Evolutionary conservation across 92 coral and sea anemone genomes (phyloP).

Genomic region (Heliopora coerulea): DNA sequence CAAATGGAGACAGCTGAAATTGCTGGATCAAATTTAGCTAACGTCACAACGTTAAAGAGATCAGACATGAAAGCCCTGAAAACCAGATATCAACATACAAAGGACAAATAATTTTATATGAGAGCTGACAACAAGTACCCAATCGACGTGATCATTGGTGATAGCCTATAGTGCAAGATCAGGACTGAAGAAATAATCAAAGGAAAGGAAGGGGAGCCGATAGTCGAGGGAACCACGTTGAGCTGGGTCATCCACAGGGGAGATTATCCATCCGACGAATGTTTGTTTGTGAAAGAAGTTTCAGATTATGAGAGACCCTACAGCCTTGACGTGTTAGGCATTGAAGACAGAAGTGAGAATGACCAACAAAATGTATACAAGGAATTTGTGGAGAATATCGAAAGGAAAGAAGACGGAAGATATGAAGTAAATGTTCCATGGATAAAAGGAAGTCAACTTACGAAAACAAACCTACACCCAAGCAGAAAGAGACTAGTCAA

Average conservation of each 20-base stretch:
- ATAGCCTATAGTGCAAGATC: no score
- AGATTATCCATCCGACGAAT: not conserved
- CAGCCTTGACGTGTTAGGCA: slow-evolving; percentile 53
- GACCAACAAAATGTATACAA: slow-evolving; percentile 45
- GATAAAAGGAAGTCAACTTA: no score
- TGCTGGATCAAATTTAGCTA: slow-evolving; percentile 37
- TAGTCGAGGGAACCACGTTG: slow-evolving; percentile 49
- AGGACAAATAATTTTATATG: slow-evolving; percentile 51
- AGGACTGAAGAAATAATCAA: no score
- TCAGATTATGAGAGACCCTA: slow-evolving; percentile 36
- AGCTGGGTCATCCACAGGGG: slow-evolving; percentile 60
- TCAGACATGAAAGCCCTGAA: slow-evolving; percentile 50
- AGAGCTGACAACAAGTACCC: slow-evolving; percentile 18
- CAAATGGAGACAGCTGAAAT: slow-evolving; percentile 35
- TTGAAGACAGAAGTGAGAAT: slow-evolving; percentile 44
- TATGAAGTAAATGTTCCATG: slow-evolving; percentile 30
- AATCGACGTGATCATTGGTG: no score
- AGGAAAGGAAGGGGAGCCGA: slow-evolving; percentile 53
- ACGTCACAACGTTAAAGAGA: slow-evolving; percentile 42
- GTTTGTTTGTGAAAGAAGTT: slow-evolving; percentile 9
- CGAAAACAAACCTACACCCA: not conserved
- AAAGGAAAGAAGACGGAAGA: slow-evolving; percentile 32
- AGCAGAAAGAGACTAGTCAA: slow-evolving; percentile 23
- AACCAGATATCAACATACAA: slow-evolving; percentile 34
- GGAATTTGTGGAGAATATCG: slow-evolving; percentile 41